These are phyloP conservation scores for Oreochromis grahami DNA, from an alignment of 2,797 vertebrate species.

Conservation along the genomic window DNA sequence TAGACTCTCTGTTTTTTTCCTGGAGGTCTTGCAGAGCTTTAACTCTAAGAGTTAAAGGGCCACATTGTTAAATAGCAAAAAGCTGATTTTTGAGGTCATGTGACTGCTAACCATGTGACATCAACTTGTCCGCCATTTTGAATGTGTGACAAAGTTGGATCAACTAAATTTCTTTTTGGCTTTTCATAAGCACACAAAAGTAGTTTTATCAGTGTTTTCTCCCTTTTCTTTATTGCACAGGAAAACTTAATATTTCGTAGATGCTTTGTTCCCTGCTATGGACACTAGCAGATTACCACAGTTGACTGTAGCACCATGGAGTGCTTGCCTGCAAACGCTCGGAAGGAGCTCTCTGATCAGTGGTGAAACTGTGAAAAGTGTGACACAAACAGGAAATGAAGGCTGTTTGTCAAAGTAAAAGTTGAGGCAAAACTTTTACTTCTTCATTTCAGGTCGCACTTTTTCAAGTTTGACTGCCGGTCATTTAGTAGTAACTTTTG, in stretches of 20 bases:
- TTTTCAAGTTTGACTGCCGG: neutral
- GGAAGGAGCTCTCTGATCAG: rapidly evolving
- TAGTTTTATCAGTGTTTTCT: neutral
- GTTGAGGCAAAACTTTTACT: neutral
- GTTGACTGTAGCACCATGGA: neutral
- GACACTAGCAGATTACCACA: neutral
- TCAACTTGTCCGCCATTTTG: neutral
- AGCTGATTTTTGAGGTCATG: neutral
- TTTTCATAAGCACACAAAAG: neutral
- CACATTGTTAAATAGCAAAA: neutral
- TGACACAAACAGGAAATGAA: neutral
- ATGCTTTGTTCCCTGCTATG: neutral
- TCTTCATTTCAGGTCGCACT: neutral
- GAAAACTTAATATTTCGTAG: neutral
- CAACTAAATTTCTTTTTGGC: neutral
- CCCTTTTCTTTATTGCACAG: neutral
- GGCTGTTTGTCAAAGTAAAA: neutral
- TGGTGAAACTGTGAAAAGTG: neutral
- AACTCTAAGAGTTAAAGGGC: neutral
- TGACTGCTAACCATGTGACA: neutral
- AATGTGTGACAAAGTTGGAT: neutral
- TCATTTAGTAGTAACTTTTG: rapidly evolving
- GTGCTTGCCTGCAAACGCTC: neutral
- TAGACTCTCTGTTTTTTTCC: neutral
- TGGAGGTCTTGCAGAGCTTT: neutral